phyloP scores from a whole-genome alignment of 2,888 invertebrate genomes.

The Cantharis lateralis region DNA sequence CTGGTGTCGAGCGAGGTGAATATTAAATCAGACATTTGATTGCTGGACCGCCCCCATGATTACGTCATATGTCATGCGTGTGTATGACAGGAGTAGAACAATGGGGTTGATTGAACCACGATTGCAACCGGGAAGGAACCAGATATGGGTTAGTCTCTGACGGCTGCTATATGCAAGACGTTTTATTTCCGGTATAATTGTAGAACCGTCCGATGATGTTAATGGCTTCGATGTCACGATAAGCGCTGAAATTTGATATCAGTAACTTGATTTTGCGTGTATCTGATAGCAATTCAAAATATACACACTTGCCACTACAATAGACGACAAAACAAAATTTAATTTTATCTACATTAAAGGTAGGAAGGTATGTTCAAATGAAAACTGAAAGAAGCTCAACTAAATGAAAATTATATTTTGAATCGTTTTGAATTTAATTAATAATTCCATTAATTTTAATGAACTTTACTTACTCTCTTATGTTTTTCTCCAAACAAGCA shows the following conservation, averaged over 20 bases:
- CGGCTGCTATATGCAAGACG: slow-evolving; percentile 39
- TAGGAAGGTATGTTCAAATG: neutral
- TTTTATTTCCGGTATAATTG: slow-evolving; percentile 46
- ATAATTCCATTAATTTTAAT: slow-evolving; percentile 41
- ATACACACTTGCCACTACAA: neutral
- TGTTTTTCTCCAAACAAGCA: slow-evolving; percentile 38
- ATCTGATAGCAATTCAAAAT: slow-evolving; percentile 20
- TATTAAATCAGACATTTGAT: slow-evolving; percentile 57
- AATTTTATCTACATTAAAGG: neutral
- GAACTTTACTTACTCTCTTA: slow-evolving; percentile 32
- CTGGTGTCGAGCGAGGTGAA: slow-evolving; percentile 53
- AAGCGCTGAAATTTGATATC: slow-evolving; percentile 31
- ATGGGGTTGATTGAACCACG: slow-evolving; percentile 53
- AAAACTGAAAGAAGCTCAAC: neutral
- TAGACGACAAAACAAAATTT: neutral
- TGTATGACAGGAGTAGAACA: slow-evolving; percentile 53
- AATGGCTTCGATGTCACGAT: slow-evolving; percentile 29
- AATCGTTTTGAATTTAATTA: slow-evolving; percentile 34
- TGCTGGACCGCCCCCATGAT: slow-evolving; percentile 55
- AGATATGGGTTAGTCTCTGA: slow-evolving; percentile 34
- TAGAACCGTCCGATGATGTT: slow-evolving; percentile 33
- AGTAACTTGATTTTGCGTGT: slow-evolving; percentile 6
- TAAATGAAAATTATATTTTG: neutral
- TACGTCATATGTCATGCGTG: slow-evolving; percentile 56
- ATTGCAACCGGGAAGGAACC: slow-evolving; percentile 42